Percentiles rank a stretch among this genome's conserved stretches.
phyloP scores from a whole-genome alignment of 2,113 vertebrate species.

The Ceyx margarethae region DNA sequence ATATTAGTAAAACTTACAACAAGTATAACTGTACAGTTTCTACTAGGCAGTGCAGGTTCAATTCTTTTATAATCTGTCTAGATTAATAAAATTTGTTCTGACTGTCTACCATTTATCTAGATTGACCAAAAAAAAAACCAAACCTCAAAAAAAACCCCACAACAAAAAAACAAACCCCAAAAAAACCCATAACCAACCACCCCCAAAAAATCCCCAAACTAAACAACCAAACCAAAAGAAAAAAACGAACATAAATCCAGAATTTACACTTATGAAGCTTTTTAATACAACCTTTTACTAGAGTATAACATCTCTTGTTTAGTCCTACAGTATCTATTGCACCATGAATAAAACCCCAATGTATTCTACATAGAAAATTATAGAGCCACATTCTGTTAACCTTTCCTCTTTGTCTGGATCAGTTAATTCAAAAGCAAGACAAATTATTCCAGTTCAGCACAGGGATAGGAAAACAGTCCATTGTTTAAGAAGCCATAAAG shows the following conservation, averaged over 20 bases:
- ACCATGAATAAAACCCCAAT: not conserved
- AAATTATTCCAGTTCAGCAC: not conserved
- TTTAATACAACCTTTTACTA: not conserved
- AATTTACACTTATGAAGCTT: not conserved
- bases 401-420: not conserved
- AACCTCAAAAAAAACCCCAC: too few species aligned
- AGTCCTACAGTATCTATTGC: not conserved
- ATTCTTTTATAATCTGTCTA: not conserved
- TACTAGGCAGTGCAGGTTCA: not conserved
- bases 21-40: not conserved
- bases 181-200: too few species aligned
- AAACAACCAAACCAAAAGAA: too few species aligned
- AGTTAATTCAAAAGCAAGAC: not conserved
- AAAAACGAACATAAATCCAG: not conserved
- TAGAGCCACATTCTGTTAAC: not conserved
- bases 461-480: not conserved
- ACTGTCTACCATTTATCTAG: not conserved
- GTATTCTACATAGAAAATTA: not conserved
- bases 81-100: not conserved
- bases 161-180: too few species aligned
- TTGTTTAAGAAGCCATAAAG: not conserved
- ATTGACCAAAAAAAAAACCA: not conserved
- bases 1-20: not conserved
- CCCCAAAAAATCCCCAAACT: not conserved
- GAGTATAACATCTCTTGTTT: not conserved